phyloP scores from a whole-genome alignment of 2,113 vertebrate genomes.

The Prunella fulvescens region DNA sequence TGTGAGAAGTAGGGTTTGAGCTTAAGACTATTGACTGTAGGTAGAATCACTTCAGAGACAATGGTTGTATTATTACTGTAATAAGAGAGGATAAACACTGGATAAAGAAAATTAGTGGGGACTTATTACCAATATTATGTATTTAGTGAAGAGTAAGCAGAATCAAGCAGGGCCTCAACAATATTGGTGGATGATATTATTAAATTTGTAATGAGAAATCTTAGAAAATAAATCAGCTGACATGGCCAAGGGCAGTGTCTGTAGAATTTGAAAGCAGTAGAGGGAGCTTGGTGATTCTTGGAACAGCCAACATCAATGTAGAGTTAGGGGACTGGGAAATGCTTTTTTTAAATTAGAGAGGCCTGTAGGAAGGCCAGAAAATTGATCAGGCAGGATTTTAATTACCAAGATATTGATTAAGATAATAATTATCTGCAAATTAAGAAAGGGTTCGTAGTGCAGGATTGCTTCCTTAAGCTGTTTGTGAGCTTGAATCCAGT shows the following conservation, averaged over 20 bases:
- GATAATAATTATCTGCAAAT: conserved; percentile 1
- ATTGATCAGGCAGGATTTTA: conserved; percentile 30
- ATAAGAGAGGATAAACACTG: not conserved
- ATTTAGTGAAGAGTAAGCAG: conserved; percentile 48
- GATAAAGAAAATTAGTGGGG: not conserved
- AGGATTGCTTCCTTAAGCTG: not conserved
- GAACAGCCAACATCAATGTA: not conserved
- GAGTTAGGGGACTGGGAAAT: not conserved
- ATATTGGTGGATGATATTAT: conserved; percentile 3
- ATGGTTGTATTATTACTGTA: not conserved
- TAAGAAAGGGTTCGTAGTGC: not conserved
- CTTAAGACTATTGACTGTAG: not conserved
- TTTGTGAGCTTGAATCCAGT: not conserved
- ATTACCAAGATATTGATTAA: conserved; percentile 32
- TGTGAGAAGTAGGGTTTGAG: not conserved
- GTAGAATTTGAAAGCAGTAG: not conserved
- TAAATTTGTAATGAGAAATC: conserved; percentile 18
- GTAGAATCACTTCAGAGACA: not conserved
- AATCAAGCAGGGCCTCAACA: not conserved
- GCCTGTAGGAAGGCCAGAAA: not conserved
- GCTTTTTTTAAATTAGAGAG: not conserved
- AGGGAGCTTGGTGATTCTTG: not conserved
- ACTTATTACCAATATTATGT: not conserved
- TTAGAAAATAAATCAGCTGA: conserved; percentile 5
- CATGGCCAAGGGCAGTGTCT: not conserved